Base-by-base conservation (phyloP, 53 echinoderm and acorn worm species). In the Mesocentrotus franciscanus region DNA sequence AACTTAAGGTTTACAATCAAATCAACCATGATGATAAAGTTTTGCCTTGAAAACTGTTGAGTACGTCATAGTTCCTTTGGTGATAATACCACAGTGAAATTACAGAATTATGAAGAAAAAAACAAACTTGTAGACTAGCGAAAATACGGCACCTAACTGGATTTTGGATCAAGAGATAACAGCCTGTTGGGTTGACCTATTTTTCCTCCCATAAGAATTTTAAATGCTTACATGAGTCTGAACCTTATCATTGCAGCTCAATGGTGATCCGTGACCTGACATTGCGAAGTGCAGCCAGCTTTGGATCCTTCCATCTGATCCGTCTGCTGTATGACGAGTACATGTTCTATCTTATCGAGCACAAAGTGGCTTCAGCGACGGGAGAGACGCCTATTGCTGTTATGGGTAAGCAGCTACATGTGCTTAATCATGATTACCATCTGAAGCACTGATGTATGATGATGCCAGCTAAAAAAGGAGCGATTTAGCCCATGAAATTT, bases 241-340 rank as follows among this genome's bases (percentile, higher is more conserved):
- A 36, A 9, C 15, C 89, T 97, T 90, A 0, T 75, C 29, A 55
- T 72, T 66, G 36, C 92, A 99, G 99, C 95, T 99, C 99, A 93
- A 99, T 99, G 99, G 99, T 99, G 93, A 99, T 99, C 60, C 98
- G 99, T 92, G 99, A 99, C 95, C 95, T 99, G 78, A 99, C 99
- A 78, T 96, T 99, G 70, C 96, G 99, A 60, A 99, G 99, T 96
- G 99, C 99, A 61, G 99, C 99, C 71, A 99, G 99, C 95, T 99
- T 99, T 97, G 99, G 99, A 10, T 99, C 99, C 32, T 99, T 99
- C 95, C 99, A 99, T 95, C 96, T 99, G 79, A 99, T 99, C 78
- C 95, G 99, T 27, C 95, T 99, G 75, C 96, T 99, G 4, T 99
- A 99, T 70, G 99, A 98, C 89, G 99, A 99, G 85, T 99, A 97